Conservation (phyloP, 64 coral and sea anemone species). For the Cladopsammia gracilis region DNA sequence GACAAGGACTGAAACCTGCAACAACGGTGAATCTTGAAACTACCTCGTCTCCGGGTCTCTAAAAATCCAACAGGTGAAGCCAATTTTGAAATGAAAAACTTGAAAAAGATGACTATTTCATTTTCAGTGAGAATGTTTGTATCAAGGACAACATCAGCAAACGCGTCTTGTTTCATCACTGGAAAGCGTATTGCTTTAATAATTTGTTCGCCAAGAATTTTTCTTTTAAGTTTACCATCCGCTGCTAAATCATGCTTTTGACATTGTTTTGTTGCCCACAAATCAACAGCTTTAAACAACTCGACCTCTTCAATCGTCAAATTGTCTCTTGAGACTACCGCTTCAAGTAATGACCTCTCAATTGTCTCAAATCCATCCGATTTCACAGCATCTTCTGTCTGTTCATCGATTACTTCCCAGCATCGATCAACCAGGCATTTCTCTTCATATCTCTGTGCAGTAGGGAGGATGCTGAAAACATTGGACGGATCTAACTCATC, state of each 20-base stretch:
- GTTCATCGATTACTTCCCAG: conserved; percentile 7
- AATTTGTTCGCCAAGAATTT: neutral
- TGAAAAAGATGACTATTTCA: neutral
- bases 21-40: too few species aligned
- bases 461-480: neutral
- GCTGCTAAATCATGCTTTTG: neutral
- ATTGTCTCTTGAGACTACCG: neutral
- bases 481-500: neutral
- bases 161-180: neutral
- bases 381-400: neutral
- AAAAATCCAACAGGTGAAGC: neutral
- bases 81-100: neutral
- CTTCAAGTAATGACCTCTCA: conserved; percentile 14
- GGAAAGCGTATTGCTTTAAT: conserved; percentile 10
- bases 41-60: too few species aligned
- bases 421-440: neutral
- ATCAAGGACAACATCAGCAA: neutral
- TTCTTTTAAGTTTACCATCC: conserved; percentile 1
- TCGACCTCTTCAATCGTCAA: neutral
- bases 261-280: neutral
- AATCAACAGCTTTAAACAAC: neutral
- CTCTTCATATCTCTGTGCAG: neutral
- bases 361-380: conserved; percentile 22
- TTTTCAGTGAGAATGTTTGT: neutral
- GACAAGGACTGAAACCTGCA: too few species aligned